phyloP scores from a whole-genome alignment of 2,888 invertebrate species.

The Microchrysa polita region DNA sequence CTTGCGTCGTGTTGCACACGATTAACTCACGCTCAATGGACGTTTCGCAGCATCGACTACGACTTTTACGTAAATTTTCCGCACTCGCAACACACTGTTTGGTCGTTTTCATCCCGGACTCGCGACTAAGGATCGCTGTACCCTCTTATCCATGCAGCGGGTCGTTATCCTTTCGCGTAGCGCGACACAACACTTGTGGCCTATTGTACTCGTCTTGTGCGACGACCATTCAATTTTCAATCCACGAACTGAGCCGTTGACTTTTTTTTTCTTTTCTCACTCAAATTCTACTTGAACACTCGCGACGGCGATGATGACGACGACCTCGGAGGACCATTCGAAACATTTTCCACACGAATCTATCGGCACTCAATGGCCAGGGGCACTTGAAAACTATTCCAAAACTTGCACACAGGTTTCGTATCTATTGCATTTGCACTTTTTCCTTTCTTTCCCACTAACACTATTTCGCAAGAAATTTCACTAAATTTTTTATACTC shows the following conservation, averaged over 20 bases:
- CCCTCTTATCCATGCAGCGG: slow-evolving; percentile 35
- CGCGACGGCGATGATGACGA: not conserved
- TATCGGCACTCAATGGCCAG: too few species aligned
- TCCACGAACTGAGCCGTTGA: not conserved
- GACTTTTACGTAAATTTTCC: not conserved
- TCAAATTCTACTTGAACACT: slow-evolving; percentile 10
- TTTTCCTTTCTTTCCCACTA: slow-evolving; percentile 1
- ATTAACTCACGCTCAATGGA: not conserved
- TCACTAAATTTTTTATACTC: slow-evolving; percentile 11
- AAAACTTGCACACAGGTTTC: slow-evolving; percentile 26
- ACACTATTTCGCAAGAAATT: not conserved
- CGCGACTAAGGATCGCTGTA: slow-evolving; percentile 5
- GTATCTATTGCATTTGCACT: not conserved
- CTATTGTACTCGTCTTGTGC: not conserved
- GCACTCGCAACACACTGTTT: slow-evolving; percentile 11
- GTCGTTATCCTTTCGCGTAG: slow-evolving; percentile 39
- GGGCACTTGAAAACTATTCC: slow-evolving; percentile 20
- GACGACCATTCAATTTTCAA: too few species aligned
- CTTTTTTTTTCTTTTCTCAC: too few species aligned
- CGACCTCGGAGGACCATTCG: too few species aligned
- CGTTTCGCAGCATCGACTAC: too few species aligned
- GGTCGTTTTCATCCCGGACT: slow-evolving; percentile 32
- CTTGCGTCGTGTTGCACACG: slow-evolving; percentile 1
- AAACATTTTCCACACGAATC: too few species aligned
- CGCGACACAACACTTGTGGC: not conserved